Evolutionary conservation across 2,888 invertebrate genomes (phyloP).

Genomic region (Dynastes hyllus): DNA sequence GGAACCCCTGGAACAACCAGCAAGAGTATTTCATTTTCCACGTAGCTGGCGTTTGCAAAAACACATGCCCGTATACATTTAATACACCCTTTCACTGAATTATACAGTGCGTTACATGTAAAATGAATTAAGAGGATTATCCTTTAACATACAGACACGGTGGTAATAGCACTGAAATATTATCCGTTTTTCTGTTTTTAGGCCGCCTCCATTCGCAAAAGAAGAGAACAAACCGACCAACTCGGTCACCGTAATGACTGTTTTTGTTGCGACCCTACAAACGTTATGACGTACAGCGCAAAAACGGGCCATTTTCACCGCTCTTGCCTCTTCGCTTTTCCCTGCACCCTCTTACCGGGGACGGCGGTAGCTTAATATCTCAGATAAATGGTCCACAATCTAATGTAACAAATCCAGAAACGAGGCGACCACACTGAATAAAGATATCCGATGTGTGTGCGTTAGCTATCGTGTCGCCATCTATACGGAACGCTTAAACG

Average conservation of each 20-base stretch:
- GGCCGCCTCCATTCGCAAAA: neutral
- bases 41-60: conserved; percentile 8
- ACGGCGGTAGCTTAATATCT: conserved; percentile 41
- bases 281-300: conserved; percentile 43
- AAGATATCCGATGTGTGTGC: conserved; percentile 41
- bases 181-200: neutral
- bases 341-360: neutral
- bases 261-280: conserved; percentile 29
- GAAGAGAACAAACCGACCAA: conserved; percentile 15
- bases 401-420: conserved; percentile 49
- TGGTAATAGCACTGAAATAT: neutral
- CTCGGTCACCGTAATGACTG: conserved; percentile 42
- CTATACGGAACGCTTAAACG: conserved; percentile 5
- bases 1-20: no score
- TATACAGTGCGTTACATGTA: conserved; percentile 12
- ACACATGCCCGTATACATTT: conserved; percentile 32
- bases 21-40: no score
- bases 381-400: conserved; percentile 50
- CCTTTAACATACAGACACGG: neutral
- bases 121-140: conserved; percentile 22
- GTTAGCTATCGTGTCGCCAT: conserved; percentile 19
- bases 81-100: conserved; percentile 1
- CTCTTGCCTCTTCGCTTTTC: neutral
- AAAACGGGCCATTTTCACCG: conserved; percentile 4
- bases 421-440: conserved; percentile 38